A percentile compares a stretch with the other conserved stretches of the same genome.
phyloP scores from a whole-genome alignment of 2,888 invertebrate genomes.

The Mythimna loreyi region DNA sequence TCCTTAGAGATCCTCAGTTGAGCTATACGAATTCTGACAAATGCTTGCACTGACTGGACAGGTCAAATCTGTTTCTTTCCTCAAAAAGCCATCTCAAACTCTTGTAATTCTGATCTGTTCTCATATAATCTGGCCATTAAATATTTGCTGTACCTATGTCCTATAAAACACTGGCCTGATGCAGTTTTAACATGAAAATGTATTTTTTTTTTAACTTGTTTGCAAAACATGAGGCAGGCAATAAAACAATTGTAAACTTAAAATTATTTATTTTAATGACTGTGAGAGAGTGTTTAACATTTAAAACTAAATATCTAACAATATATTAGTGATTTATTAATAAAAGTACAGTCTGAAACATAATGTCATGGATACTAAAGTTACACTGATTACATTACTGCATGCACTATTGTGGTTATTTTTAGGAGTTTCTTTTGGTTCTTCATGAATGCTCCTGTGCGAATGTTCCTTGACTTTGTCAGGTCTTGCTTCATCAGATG shows the following conservation, averaged over 20 bases:
- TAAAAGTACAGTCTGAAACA: conserved; percentile 72
- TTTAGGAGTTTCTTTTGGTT: conserved; percentile 57
- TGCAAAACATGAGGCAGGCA: background rate
- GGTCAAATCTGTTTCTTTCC: too few relatives aligned
- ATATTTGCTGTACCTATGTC: too few relatives aligned
- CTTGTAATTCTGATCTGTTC: too few relatives aligned
- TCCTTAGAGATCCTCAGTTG: too few relatives aligned
- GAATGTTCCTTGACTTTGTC: conserved; percentile 76
- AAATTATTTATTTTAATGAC: conserved; percentile 85
- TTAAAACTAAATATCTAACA: conserved; percentile 67
- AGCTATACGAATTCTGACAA: too few relatives aligned
- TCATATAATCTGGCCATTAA: too few relatives aligned
- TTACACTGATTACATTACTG: conserved; percentile 66
- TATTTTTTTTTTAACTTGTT: too few relatives aligned
- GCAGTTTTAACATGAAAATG: too few relatives aligned
- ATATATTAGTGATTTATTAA: conserved; percentile 62
- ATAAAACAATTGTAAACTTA: conserved; percentile 63
- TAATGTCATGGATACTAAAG: conserved; percentile 67
- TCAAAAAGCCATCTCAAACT: too few relatives aligned
- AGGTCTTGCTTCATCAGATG: conserved; percentile 85
- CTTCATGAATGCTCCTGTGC: conserved; percentile 78
- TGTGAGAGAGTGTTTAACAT: conserved; percentile 80
- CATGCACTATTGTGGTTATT: conserved; percentile 65
- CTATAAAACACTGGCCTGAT: too few relatives aligned
- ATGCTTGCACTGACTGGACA: too few relatives aligned